Conservation (phyloP, 2,113 vertebrate species). For the Nibea coibor region DNA sequence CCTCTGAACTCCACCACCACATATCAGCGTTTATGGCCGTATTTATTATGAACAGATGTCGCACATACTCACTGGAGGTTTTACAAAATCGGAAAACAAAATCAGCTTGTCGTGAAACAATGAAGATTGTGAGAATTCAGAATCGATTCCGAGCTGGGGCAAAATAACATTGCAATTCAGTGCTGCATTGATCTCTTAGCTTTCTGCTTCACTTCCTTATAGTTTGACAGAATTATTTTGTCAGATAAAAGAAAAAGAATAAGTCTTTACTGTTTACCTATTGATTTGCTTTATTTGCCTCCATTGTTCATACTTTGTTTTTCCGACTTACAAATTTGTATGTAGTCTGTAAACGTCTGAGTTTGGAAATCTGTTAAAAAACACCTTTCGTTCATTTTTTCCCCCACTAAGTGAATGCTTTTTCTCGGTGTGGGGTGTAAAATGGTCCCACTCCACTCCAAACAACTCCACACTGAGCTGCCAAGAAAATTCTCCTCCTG, state of each 20-base stretch:
- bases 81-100: constrained; percentile 19
- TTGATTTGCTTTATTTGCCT: not conserved
- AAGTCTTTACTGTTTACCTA: not conserved
- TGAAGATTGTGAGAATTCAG: not conserved
- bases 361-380: not conserved
- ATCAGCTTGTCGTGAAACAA: constrained; percentile 7
- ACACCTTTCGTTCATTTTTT: not conserved
- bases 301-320: not conserved
- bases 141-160: constrained; percentile 31
- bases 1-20: not conserved
- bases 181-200: constrained; percentile 19
- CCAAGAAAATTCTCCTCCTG: constrained; percentile 5
- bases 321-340: not conserved
- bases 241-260: not conserved
- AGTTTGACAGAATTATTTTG: constrained; percentile 9
- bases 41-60: not conserved
- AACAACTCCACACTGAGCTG: not conserved
- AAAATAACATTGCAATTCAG: constrained; percentile 8
- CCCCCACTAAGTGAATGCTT: not conserved
- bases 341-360: not conserved
- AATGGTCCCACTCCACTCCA: too few species aligned
- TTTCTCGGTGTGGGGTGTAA: not conserved
- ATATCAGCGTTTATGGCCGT: not conserved
- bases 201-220: constrained; percentile 1
- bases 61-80: not conserved